phyloP scores from a whole-genome alignment of 2,888 invertebrate genomes.

The Eudasyphora cyanicolor region DNA sequence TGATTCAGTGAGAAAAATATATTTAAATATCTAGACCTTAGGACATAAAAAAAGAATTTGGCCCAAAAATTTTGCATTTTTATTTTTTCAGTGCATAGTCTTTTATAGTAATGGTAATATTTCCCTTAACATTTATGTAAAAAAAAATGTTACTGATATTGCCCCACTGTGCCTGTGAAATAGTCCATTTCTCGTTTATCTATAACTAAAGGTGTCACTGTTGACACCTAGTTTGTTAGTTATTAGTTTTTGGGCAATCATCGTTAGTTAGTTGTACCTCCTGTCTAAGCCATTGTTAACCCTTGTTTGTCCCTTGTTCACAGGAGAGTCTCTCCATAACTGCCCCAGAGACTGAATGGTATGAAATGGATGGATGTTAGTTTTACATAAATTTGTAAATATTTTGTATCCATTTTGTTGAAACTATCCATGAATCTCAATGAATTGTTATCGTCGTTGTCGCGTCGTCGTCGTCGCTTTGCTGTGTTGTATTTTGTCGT shows the following conservation, averaged over 20 bases:
- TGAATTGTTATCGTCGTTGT: constrained; percentile 1
- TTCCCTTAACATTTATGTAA: too few species aligned
- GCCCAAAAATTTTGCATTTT: too few species aligned
- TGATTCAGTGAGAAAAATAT: too few species aligned
- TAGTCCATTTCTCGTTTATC: constrained; percentile 53
- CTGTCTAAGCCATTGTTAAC: constrained; percentile 2
- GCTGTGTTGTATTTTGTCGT: background rate
- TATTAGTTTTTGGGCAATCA: constrained; percentile 33
- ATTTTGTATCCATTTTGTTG: constrained; percentile 41
- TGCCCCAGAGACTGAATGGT: background rate
- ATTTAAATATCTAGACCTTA: too few species aligned
- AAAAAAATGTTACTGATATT: too few species aligned
- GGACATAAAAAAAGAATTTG: too few species aligned
- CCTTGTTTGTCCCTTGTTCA: constrained; percentile 9
- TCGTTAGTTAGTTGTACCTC: background rate
- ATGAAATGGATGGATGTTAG: background rate
- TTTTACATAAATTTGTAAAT: constrained; percentile 46
- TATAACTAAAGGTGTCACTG: constrained; percentile 47
- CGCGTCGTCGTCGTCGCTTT: background rate
- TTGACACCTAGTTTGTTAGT: constrained; percentile 62
- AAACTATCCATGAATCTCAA: constrained; percentile 26
- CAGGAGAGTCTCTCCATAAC: background rate
- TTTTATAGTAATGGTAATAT: background rate
- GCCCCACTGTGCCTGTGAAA: constrained; percentile 6
- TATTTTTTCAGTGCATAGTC: too few species aligned